Evolutionary conservation across 2,113 vertebrate species (phyloP).

Genomic region (Xenopus laevis): DNA sequence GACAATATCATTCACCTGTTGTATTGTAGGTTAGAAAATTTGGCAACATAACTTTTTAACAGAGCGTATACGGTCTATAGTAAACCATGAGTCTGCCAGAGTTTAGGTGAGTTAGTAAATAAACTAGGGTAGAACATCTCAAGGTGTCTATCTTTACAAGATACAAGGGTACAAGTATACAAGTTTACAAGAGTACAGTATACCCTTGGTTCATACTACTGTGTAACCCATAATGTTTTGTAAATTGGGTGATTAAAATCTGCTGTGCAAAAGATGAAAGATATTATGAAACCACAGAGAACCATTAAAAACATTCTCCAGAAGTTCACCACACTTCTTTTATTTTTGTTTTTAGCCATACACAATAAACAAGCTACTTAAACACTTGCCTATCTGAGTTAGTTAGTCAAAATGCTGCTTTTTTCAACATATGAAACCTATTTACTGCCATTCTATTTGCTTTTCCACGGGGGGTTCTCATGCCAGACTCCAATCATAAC

Average conservation of each 20-base stretch:
- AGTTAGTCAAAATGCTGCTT: neutral
- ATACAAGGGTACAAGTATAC: too few species aligned
- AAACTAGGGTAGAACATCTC: too few species aligned
- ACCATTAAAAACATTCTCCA: constrained; percentile 10
- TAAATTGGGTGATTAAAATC: constrained; percentile 1
- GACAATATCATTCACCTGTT: too few species aligned
- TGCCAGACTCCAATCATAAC: neutral
- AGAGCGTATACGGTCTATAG: too few species aligned
- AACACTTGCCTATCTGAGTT: constrained; percentile 17
- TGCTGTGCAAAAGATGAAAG: constrained; percentile 19
- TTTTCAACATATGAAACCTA: constrained; percentile 18
- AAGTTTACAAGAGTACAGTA: too few species aligned
- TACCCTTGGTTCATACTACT: too few species aligned
- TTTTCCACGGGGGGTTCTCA: neutral
- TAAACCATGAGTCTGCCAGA: too few species aligned
- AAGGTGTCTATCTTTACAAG: too few species aligned
- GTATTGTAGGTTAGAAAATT: too few species aligned
- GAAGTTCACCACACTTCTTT: constrained; percentile 32
- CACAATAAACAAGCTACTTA: constrained; percentile 38
- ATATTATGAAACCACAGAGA: constrained; percentile 26
- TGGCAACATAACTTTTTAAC: too few species aligned
- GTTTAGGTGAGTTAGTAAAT: too few species aligned
- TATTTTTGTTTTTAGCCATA: constrained; percentile 21
- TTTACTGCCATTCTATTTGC: constrained; percentile 4
- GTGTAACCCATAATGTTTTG: too few species aligned